A percentile compares a stretch with the other conserved stretches of the same genome.
phyloP scores from a whole-genome alignment of 2,113 vertebrate species.

The Hypanus sabinus region DNA sequence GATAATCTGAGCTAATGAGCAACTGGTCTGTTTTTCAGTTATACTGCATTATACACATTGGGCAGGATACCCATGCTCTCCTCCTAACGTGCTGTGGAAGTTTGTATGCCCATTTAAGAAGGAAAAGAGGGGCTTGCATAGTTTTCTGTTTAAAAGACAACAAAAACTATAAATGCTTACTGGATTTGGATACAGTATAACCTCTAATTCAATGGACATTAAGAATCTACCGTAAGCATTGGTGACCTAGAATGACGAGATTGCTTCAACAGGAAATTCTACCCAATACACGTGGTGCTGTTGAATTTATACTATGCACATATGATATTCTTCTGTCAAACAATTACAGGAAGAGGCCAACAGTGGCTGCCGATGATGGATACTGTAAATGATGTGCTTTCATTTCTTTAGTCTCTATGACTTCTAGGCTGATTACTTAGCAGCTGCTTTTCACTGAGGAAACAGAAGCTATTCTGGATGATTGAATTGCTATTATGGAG shows the following conservation, averaged over 20 bases:
- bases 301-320: neutral
- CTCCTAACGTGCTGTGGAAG: neutral
- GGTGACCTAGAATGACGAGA: neutral
- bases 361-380: neutral
- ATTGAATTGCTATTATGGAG: neutral
- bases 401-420: neutral
- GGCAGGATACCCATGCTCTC: neutral
- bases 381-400: neutral
- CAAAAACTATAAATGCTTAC: too few relatives aligned
- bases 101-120: neutral
- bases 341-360: conserved; percentile 20
- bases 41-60: neutral
- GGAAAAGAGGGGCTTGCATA: neutral
- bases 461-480: neutral
- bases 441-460: neutral
- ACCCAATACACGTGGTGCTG: neutral
- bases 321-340: neutral
- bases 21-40: neutral
- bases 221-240: neutral
- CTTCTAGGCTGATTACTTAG: neutral
- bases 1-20: neutral
- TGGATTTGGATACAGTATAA: too few relatives aligned
- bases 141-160: neutral
- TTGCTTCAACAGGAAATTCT: neutral
- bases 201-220: too few relatives aligned